Evolutionary conservation across 2,797 vertebrate species (phyloP).

Genomic region (Cynodonichthys magdalenae): DNA sequence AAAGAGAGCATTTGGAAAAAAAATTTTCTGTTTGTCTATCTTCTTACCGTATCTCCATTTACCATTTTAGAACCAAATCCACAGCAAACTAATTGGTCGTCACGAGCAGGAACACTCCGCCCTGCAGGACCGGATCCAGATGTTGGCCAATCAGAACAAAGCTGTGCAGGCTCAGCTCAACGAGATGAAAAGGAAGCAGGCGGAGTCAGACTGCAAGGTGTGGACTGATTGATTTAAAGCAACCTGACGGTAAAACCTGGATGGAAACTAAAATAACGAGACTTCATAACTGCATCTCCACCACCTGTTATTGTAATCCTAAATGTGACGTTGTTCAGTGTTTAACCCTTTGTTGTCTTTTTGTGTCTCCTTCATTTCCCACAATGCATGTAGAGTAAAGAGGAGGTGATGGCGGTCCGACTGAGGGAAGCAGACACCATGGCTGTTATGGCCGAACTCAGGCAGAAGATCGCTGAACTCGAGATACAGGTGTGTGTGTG

Average conservation of each 20-base stretch:
- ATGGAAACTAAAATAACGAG: neutral
- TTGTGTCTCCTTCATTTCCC: neutral
- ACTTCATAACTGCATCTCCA: no score
- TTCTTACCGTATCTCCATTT: slow-evolving; percentile 4
- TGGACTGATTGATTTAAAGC: neutral
- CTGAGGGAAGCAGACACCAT: slow-evolving; percentile 95
- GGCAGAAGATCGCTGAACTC: slow-evolving; percentile 91
- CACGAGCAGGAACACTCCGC: slow-evolving; percentile 88
- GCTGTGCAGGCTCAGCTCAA: slow-evolving; percentile 90
- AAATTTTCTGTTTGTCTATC: no score
- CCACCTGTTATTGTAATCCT: neutral
- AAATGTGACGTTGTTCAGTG: neutral
- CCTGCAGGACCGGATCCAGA: slow-evolving; percentile 89
- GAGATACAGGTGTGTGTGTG: slow-evolving; percentile 89
- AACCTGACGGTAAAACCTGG: neutral
- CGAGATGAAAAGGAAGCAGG: slow-evolving; percentile 92
- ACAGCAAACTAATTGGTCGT: slow-evolving; percentile 87
- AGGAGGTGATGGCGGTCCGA: slow-evolving; percentile 94
- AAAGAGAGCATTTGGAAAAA: no score
- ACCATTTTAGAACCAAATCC: slow-evolving; percentile 86
- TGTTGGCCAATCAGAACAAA: slow-evolving; percentile 89
- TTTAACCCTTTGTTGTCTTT: neutral
- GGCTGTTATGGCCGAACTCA: slow-evolving; percentile 92
- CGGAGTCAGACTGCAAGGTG: slow-evolving; percentile 94
- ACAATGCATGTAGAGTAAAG: slow-evolving; percentile 85